These are phyloP conservation scores for Thyatira batis DNA, from an alignment of 2,888 invertebrate genomes.

Conservation along the genomic window DNA sequence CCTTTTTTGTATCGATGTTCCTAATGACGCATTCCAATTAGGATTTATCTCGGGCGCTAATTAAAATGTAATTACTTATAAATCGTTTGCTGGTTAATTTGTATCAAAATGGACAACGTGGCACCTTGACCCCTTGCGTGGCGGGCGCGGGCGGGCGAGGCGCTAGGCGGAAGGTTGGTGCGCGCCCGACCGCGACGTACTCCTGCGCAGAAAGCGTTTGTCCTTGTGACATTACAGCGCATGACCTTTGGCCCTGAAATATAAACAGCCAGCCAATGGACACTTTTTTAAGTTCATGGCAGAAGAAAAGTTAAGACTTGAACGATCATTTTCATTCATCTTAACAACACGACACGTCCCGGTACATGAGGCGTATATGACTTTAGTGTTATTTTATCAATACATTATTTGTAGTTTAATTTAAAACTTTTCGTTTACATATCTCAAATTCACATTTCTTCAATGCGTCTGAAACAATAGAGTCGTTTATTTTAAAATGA, in stretches of 20 bases:
- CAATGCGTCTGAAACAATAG: neutral
- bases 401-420: no score
- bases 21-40: neutral
- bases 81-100: constrained; percentile 38
- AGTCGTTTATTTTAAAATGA: no score
- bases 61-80: constrained; percentile 30
- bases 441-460: no score
- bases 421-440: no score
- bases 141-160: constrained; percentile 38
- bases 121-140: constrained; percentile 63
- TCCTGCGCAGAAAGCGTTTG: constrained; percentile 79
- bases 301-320: neutral
- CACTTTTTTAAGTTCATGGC: neutral
- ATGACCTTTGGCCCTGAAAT: constrained; percentile 63
- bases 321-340: no score
- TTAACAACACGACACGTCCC: no score
- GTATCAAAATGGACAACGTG: constrained; percentile 41
- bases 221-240: constrained; percentile 64
- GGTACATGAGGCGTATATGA: no score
- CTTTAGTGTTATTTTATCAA: no score
- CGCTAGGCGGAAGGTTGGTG: constrained; percentile 73
- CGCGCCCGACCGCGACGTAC: constrained; percentile 62
- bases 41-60: neutral
- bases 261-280: constrained; percentile 1
- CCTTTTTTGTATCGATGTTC: no score